Evolutionary conservation across 2,888 invertebrate species (phyloP).

Genomic region (Ormyrus thymus): DNA sequence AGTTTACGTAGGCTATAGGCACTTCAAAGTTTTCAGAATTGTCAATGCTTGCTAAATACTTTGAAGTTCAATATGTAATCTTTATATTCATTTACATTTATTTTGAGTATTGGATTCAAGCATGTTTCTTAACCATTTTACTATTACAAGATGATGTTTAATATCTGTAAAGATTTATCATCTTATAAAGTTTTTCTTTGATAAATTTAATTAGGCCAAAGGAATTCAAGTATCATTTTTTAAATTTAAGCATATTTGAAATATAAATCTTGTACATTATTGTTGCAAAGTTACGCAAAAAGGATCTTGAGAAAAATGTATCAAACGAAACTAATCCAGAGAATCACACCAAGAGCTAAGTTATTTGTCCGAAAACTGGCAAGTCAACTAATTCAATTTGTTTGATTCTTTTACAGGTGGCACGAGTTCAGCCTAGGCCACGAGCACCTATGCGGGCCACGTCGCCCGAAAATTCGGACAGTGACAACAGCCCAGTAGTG

Average conservation of each 20-base stretch:
- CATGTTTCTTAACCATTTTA: constrained; percentile 12
- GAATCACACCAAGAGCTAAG: constrained; percentile 21
- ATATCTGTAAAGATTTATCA: constrained; percentile 23
- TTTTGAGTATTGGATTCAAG: constrained; percentile 25
- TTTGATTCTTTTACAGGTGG: constrained; percentile 57
- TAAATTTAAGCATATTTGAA: background rate
- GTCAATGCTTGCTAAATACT: too few relatives aligned
- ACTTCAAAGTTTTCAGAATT: too few relatives aligned
- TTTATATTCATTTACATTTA: background rate
- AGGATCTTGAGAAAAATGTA: constrained; percentile 26
- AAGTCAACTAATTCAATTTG: constrained; percentile 14
- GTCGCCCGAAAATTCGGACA: constrained; percentile 73
- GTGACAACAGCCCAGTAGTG: constrained; percentile 71
- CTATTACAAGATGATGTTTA: constrained; percentile 5
- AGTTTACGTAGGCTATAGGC: too few relatives aligned
- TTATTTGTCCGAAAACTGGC: background rate
- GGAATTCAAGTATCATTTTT: background rate
- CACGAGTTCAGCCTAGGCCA: constrained; percentile 64
- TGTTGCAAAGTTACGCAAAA: constrained; percentile 28
- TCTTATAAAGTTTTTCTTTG: background rate
- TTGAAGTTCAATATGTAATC: too few relatives aligned
- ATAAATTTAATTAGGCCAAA: background rate
- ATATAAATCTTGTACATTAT: constrained; percentile 38
- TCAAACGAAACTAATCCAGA: background rate
- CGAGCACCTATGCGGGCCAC: constrained; percentile 68